Evolutionary conservation across 2,888 invertebrate species (phyloP).

Genomic region (Cerceris ruficornis): DNA sequence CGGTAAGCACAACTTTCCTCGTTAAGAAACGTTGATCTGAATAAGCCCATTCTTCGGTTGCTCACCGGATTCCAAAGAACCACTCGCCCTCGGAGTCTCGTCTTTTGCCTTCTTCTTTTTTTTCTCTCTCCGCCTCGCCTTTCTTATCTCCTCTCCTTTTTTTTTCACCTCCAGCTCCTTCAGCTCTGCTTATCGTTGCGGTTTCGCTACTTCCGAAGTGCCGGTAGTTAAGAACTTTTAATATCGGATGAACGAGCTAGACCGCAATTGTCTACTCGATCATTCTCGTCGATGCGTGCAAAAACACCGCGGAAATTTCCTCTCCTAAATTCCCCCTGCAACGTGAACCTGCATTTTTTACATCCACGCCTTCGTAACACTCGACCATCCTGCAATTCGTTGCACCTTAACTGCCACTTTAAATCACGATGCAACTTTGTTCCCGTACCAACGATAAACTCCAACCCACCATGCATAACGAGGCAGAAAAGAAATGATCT

Average conservation of each 20-base stretch:
- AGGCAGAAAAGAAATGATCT: too few species aligned
- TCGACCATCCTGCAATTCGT: too few species aligned
- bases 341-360: too few species aligned
- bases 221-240: slow-evolving; percentile 65
- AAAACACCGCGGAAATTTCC: not conserved
- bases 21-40: slow-evolving; percentile 74
- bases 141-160: slow-evolving; percentile 8
- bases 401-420: too few species aligned
- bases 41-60: slow-evolving; percentile 66
- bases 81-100: slow-evolving; percentile 54
- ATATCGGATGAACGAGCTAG: slow-evolving; percentile 66
- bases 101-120: slow-evolving; percentile 19
- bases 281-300: slow-evolving; percentile 11
- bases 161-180: slow-evolving; percentile 8
- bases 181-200: slow-evolving; percentile 13
- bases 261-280: slow-evolving; percentile 56
- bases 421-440: too few species aligned
- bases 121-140: slow-evolving; percentile 16
- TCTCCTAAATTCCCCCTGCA: too few species aligned
- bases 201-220: slow-evolving; percentile 32
- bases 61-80: slow-evolving; percentile 56
- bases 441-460: too few species aligned
- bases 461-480: too few species aligned
- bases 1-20: slow-evolving; percentile 74
- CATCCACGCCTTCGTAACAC: too few species aligned